Evolutionary conservation across 2,113 vertebrate genomes (phyloP).

Genomic region (Benitochromis conjunctus): DNA sequence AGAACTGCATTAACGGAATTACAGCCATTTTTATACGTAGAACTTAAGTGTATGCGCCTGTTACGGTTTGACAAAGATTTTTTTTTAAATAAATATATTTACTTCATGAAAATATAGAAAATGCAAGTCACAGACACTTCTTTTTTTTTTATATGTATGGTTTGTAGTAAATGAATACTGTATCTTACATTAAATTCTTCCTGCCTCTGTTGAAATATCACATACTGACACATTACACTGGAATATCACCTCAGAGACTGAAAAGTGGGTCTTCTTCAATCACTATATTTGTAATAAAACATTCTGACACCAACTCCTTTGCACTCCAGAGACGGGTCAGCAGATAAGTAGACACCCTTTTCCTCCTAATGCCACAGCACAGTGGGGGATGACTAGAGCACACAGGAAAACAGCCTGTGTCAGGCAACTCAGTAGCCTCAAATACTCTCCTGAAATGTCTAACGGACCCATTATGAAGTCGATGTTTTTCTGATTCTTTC

Average conservation of each 20-base stretch:
- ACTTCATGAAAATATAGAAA: background rate
- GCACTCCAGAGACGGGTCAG: background rate
- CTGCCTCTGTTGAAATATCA: background rate
- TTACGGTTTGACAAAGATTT: background rate
- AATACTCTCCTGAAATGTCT: background rate
- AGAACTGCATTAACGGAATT: background rate
- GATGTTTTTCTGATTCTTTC: background rate
- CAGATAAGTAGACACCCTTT: background rate
- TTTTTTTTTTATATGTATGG: background rate
- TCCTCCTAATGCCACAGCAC: background rate
- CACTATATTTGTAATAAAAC: background rate
- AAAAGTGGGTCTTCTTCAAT: background rate
- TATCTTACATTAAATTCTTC: background rate
- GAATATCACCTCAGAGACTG: background rate
- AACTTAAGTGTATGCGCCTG: background rate
- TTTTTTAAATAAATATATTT: background rate
- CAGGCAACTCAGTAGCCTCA: constrained; percentile 12
- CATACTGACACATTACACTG: background rate
- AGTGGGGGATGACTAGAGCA: background rate
- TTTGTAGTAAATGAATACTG: background rate
- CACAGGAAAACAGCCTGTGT: constrained; percentile 3
- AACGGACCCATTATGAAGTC: background rate
- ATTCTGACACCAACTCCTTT: background rate
- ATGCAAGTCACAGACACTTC: background rate
- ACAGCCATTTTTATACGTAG: background rate